Base-by-base conservation (phyloP, 2,113 vertebrate species). In the Myotis davidii region DNA sequence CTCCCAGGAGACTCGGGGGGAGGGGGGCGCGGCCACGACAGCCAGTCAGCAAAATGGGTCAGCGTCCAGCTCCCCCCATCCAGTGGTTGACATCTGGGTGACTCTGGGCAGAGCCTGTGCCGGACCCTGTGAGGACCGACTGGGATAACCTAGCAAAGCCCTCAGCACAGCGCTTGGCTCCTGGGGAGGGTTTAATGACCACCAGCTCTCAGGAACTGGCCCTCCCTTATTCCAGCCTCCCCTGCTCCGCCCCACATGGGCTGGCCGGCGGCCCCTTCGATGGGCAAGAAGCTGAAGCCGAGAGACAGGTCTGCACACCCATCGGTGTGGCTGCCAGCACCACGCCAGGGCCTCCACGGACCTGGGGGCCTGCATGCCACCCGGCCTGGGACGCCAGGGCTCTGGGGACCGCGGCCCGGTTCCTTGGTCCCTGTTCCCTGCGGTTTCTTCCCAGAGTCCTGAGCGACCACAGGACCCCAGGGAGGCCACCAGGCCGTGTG, bases 21-120 rank as follows among this genome's bases (percentile, higher is more conserved):
- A 7, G 17, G 1, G 2, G 0, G 2, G n/a, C n/a, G n/a, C n/a
- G 25, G 48, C 4, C 39, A 39, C 0, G 12, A 39, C 0, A 0
- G 25, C 6, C 69, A 9, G 0, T 21, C 23, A 11, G 37, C 77
- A 27, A 14, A 45, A 29, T 0, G 2, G n/a, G 23, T 25, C 59
- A 5, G 21, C 8, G 13, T 6, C 32, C 1, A 11, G 37, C 59
- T 45, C 18, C 0, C 14, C 45, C 73, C 12, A 12, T 17, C 13
- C 77, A 18, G 1, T 2, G 0, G 45, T 6, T 18, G 56, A 9
- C 16, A 5, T 18, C 52, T 0, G 10, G 23, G 42, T 4, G 20
- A 16, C 78, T 9, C 0, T 8, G 12, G 73, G 64, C 59, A 9
- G 6, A 0, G 7, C 27, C 37, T 6, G 17, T 3, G 16, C 9